Evolutionary conservation across 2,888 invertebrate genomes (phyloP).

Genomic region (Chorisops tibialis): DNA sequence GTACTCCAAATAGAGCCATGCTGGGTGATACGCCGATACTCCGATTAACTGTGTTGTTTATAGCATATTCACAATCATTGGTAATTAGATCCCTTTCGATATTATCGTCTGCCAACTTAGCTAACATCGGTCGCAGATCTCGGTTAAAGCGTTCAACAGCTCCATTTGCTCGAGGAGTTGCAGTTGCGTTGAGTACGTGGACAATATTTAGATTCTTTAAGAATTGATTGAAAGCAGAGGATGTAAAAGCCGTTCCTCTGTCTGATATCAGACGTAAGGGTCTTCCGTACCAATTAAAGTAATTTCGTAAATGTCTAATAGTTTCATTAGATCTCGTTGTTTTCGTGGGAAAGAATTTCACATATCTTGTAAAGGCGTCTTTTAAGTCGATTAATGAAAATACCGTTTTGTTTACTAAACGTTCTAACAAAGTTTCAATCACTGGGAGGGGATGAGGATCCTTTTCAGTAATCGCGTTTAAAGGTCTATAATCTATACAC

Average conservation of each 20-base stretch:
- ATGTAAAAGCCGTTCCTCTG: too few species aligned
- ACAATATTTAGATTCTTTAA: neutral
- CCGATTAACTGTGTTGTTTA: neutral
- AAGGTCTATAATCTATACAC: neutral
- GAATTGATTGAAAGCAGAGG: too few species aligned
- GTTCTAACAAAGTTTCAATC: neutral
- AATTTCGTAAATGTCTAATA: too few species aligned
- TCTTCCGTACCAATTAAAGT: too few species aligned
- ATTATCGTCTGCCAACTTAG: neutral
- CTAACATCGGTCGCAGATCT: neutral
- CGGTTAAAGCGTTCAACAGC: neutral
- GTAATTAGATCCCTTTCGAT: too few species aligned
- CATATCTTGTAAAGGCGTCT: too few species aligned
- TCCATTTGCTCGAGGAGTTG: neutral
- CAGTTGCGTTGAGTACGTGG: neutral
- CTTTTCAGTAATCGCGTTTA: constrained; percentile 1
- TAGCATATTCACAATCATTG: too few species aligned
- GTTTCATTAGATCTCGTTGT: too few species aligned
- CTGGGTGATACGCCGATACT: neutral
- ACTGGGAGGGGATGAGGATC: neutral
- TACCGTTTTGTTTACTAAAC: neutral
- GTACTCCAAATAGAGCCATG: too few species aligned
- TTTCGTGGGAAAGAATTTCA: too few species aligned
- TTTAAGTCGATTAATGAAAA: too few species aligned
- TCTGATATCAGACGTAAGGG: too few species aligned